These are phyloP conservation scores for Neodiprion pinetum DNA, from an alignment of 1,140 invertebrate genomes.

Conservation along the genomic window DNA sequence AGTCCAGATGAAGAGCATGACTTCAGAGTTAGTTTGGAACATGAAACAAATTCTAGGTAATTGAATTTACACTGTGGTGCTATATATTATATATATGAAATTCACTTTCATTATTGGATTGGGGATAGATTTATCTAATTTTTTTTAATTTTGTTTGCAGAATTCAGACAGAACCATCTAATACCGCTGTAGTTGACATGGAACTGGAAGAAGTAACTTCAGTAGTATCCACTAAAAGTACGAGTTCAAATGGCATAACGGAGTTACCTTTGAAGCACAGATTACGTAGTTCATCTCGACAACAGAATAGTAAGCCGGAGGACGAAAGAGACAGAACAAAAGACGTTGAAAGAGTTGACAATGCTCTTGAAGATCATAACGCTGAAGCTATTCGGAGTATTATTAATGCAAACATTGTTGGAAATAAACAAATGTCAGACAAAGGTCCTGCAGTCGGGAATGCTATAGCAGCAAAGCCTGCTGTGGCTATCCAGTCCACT, in stretches of 20 bases:
- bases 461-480: neutral
- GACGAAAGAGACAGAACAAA: conserved; percentile 30
- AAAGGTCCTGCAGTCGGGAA: neutral
- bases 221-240: neutral
- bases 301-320: conserved; percentile 37
- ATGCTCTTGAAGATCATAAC: conserved; percentile 50
- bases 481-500: neutral
- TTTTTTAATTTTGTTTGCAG: neutral
- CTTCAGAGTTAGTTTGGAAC: conserved; percentile 1
- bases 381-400: conserved; percentile 54
- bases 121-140: no score
- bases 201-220: neutral
- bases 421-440: neutral
- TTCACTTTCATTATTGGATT: no score
- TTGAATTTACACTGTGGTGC: neutral
- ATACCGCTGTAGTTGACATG: neutral
- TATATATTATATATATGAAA: no score
- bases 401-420: conserved; percentile 47
- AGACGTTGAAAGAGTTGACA: conserved; percentile 32
- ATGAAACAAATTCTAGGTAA: conserved; percentile 1
- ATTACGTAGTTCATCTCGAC: conserved; percentile 46
- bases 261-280: conserved; percentile 51
- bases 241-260: neutral
- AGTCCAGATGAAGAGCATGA: conserved; percentile 49
- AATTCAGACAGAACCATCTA: neutral